These are phyloP conservation scores for Vultur gryphus DNA, from an alignment of 2,797 vertebrate genomes.

Conservation along the genomic window DNA sequence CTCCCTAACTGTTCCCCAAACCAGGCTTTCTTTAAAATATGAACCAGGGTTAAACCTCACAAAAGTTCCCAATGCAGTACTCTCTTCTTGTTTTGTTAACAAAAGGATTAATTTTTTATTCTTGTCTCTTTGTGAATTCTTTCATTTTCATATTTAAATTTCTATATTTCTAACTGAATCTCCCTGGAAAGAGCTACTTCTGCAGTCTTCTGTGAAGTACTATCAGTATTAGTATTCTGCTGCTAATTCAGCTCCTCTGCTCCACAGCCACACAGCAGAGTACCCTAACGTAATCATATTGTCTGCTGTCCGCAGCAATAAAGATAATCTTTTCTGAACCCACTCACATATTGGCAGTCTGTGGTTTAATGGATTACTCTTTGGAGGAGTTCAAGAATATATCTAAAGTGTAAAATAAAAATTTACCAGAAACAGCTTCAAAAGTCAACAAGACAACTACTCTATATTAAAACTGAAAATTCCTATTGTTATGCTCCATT, in stretches of 20 bases:
- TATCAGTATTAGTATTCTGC: slow-evolving; percentile 19
- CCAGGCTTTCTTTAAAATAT: not conserved
- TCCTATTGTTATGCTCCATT: not conserved
- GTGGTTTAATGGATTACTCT: not conserved
- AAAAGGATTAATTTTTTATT: not conserved
- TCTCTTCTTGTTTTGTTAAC: not conserved
- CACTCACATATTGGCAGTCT: not conserved
- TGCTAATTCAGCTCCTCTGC: slow-evolving; percentile 13
- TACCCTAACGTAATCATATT: not conserved
- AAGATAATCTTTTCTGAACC: not conserved
- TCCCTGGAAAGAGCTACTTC: not conserved
- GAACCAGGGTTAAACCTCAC: not conserved
- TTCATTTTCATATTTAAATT: not conserved
- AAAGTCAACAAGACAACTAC: not conserved
- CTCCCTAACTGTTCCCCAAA: not conserved
- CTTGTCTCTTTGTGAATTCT: not conserved
- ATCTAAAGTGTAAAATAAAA: not conserved
- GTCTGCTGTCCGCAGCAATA: not conserved
- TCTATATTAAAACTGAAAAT: not conserved
- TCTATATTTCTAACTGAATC: not conserved
- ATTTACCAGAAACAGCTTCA: slow-evolving; percentile 8
- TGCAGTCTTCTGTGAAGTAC: not conserved
- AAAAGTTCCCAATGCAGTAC: not conserved
- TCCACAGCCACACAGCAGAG: not conserved
- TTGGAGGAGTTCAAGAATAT: not conserved